phyloP scores from a whole-genome alignment of 2,797 vertebrate species.

The Strix occidentalis region DNA sequence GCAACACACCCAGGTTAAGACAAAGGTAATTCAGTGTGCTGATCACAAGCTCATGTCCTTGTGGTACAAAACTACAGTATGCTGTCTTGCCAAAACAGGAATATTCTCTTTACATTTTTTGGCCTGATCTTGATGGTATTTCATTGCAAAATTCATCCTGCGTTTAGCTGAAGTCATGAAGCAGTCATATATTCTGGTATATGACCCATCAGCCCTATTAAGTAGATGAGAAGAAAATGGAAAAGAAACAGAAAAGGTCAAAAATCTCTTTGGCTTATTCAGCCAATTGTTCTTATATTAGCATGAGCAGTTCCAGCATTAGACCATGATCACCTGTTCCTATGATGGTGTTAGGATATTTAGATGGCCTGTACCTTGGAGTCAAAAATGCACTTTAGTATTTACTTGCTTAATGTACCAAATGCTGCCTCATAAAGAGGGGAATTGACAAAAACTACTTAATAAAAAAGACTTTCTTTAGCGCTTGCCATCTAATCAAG shows the following conservation, averaged over 20 bases:
- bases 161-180: background rate
- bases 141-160: background rate
- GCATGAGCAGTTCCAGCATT: background rate
- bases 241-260: background rate
- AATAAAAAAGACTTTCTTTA: background rate
- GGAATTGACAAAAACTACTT: background rate
- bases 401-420: constrained; percentile 2
- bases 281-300: background rate
- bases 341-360: background rate
- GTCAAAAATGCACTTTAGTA: background rate
- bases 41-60: background rate
- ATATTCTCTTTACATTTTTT: background rate
- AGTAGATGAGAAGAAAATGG: background rate
- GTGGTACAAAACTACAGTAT: background rate
- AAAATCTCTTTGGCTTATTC: background rate
- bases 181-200: background rate
- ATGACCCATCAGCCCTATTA: background rate
- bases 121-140: background rate
- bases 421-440: background rate
- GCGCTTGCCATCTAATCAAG: background rate
- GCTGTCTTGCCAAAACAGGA: background rate
- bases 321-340: background rate
- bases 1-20: background rate
- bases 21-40: background rate
- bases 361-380: background rate